phyloP scores from a whole-genome alignment of 2,888 invertebrate genomes.

The Cryptocheilus praepositus region DNA sequence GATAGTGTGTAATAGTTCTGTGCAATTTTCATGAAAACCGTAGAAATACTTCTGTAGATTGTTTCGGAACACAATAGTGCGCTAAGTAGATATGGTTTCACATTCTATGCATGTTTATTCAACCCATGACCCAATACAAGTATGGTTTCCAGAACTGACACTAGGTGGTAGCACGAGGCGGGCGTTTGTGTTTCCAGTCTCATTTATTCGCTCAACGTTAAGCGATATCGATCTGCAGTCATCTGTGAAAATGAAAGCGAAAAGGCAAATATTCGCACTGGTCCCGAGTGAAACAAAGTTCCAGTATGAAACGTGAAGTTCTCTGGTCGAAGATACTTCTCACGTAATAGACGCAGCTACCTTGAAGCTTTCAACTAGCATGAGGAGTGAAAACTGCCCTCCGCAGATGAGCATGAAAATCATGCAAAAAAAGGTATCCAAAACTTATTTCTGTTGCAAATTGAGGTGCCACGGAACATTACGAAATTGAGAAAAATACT shows the following conservation, averaged over 20 bases:
- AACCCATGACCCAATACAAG: neutral
- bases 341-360: conserved; percentile 1
- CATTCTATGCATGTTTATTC: neutral
- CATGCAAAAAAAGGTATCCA: too few relatives aligned
- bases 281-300: conserved; percentile 15
- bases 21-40: too few relatives aligned
- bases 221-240: conserved; percentile 34
- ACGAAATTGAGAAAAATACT: too few relatives aligned
- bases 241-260: conserved; percentile 32
- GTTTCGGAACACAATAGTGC: too few relatives aligned
- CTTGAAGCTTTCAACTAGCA: conserved; percentile 13
- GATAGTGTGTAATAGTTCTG: too few relatives aligned
- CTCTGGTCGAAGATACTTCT: neutral
- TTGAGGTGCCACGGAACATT: too few relatives aligned
- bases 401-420: too few relatives aligned
- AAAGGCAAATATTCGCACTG: conserved; percentile 16
- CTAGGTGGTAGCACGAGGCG: conserved; percentile 26
- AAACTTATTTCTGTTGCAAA: too few relatives aligned
- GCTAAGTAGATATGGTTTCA: too few relatives aligned
- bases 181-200: conserved; percentile 23
- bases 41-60: too few relatives aligned
- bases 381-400: neutral
- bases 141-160: conserved; percentile 15
- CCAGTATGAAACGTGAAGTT: conserved; percentile 17
- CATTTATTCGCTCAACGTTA: conserved; percentile 33